phyloP scores from a whole-genome alignment of 2,113 vertebrate species.

The Sturnus vulgaris region DNA sequence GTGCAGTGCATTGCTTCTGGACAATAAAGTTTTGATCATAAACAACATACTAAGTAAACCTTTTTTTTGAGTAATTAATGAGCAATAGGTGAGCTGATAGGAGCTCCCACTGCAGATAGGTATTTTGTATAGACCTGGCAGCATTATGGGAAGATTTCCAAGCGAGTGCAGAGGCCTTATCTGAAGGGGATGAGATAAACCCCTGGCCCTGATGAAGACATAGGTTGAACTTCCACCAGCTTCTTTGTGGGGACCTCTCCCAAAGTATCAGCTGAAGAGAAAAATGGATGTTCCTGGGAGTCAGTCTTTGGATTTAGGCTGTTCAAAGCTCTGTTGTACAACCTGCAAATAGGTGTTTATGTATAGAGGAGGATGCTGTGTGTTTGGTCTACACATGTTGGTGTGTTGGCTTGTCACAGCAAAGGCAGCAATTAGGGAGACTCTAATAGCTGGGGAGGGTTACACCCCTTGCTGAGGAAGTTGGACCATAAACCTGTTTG shows the following conservation, averaged over 20 bases:
- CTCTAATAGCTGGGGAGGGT: conserved; percentile 15
- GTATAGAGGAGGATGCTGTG: not conserved
- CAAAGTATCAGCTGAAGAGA: not conserved
- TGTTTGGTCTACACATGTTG: not conserved
- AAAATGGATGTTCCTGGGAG: not conserved
- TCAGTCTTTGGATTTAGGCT: not conserved
- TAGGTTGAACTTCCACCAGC: not conserved
- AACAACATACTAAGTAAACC: not conserved
- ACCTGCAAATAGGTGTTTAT: not conserved
- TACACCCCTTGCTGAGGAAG: conserved; percentile 25
- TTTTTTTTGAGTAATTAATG: not conserved
- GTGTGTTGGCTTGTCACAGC: not conserved
- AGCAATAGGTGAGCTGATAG: not conserved
- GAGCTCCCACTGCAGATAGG: not conserved
- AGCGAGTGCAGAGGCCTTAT: not conserved
- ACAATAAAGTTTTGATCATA: not conserved
- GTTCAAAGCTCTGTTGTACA: not conserved
- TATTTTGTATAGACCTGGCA: not conserved
- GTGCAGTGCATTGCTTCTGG: not conserved
- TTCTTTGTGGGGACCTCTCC: not conserved
- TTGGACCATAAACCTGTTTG: conserved; percentile 44
- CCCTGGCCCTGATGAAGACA: not conserved
- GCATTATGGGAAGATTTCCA: not conserved
- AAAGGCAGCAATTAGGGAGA: conserved; percentile 37
- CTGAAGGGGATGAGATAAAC: not conserved